Evolutionary conservation across 2,888 invertebrate genomes (phyloP).

Genomic region (Ichneumoninae sp.): DNA sequence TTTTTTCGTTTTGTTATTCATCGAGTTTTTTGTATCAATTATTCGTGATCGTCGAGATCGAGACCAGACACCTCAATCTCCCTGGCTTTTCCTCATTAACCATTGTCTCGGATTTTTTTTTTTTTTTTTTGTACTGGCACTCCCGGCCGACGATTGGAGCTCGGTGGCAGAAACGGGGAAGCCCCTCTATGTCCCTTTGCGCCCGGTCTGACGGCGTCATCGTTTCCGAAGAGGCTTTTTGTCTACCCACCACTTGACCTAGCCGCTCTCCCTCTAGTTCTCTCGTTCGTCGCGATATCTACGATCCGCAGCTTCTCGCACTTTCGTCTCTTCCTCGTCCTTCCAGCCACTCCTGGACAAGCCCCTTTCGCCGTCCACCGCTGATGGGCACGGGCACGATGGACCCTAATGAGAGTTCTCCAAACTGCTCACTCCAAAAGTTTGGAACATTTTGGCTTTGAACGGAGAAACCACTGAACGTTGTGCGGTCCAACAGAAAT

Average conservation of each 20-base stretch:
- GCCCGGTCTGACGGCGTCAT: slow-evolving; percentile 66
- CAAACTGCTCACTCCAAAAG: slow-evolving; percentile 25
- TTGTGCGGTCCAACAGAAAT: background rate
- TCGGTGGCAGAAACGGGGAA: slow-evolving; percentile 31
- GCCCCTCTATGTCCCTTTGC: background rate
- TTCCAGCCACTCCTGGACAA: background rate
- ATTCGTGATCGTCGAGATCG: background rate
- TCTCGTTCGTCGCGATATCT: slow-evolving; percentile 23
- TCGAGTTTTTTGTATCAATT: background rate
- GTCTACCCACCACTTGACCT: slow-evolving; percentile 72
- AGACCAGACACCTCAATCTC: background rate
- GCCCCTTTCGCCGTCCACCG: slow-evolving; percentile 26
- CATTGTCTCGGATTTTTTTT: slow-evolving; percentile 51
- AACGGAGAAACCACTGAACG: background rate
- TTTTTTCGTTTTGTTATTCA: background rate
- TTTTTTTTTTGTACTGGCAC: background rate
- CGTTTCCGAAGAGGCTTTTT: slow-evolving; percentile 72
- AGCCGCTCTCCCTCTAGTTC: slow-evolving; percentile 25
- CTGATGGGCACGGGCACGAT: slow-evolving; percentile 14
- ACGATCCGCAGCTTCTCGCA: slow-evolving; percentile 21
- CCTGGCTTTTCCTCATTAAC: slow-evolving; percentile 49
- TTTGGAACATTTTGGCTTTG: slow-evolving; percentile 22
- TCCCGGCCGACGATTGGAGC: background rate
- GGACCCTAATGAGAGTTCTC: slow-evolving; percentile 35
- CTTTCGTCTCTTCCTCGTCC: background rate